A percentile compares a stretch with the other conserved stretches of the same genome.
Conservation (phyloP, 2,888 invertebrate genomes). For the Leucophenga montana region DNA sequence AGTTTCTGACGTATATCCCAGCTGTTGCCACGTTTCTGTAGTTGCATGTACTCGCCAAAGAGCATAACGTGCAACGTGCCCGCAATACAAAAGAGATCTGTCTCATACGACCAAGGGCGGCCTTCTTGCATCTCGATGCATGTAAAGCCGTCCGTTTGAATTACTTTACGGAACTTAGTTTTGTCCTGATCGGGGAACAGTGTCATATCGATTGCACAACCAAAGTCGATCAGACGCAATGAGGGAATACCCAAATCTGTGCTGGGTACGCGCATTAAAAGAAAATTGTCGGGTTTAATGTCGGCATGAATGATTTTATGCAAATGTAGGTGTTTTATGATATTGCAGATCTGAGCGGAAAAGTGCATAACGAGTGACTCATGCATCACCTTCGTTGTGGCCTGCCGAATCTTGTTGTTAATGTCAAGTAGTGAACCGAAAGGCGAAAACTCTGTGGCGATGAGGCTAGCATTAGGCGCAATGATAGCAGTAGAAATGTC, state of each 20-base stretch:
- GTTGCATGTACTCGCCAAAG: slow-evolving; percentile 92
- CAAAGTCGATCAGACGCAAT: slow-evolving; percentile 93
- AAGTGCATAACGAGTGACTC: slow-evolving; percentile 86
- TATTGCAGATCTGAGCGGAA: slow-evolving; percentile 88
- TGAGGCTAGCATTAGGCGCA: slow-evolving; percentile 87
- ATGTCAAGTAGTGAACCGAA: slow-evolving; percentile 88
- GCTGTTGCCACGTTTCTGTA: slow-evolving; percentile 78
- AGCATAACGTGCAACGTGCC: slow-evolving; percentile 91
- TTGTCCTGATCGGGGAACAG: slow-evolving; percentile 81
- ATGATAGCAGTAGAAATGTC: slow-evolving; percentile 85
- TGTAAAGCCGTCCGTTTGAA: slow-evolving; percentile 88
- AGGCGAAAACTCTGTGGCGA: slow-evolving; percentile 87
- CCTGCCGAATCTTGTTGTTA: slow-evolving; percentile 83
- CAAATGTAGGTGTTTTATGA: slow-evolving; percentile 88
- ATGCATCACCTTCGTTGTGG: slow-evolving; percentile 82
- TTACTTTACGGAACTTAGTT: slow-evolving; percentile 85
- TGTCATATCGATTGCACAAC: slow-evolving; percentile 95
- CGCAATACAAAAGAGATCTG: slow-evolving; percentile 92
- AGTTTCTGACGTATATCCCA: slow-evolving; percentile 83
- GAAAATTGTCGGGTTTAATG: slow-evolving; percentile 96
- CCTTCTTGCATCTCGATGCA: slow-evolving; percentile 94
- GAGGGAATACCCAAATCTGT: slow-evolving; percentile 80
- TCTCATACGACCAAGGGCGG: slow-evolving; percentile 95
- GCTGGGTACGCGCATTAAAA: slow-evolving; percentile 81
- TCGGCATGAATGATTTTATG: slow-evolving; percentile 95